A percentile compares a stretch with the other conserved stretches of the same genome.
Conservation (phyloP, 2,797 vertebrate species). For the Mormyrus proboscirostris region DNA sequence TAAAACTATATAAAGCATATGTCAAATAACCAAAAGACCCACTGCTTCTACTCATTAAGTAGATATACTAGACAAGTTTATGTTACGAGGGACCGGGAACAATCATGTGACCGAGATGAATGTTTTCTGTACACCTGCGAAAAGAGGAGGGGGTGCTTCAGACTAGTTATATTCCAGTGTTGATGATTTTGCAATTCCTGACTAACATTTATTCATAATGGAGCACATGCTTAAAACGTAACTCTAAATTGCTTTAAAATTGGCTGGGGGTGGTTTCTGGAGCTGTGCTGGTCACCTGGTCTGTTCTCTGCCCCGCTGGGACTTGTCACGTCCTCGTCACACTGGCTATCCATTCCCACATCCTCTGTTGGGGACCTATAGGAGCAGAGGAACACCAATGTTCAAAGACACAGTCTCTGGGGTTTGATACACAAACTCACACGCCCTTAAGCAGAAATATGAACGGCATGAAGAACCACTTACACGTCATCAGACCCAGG, state of each 20-base stretch:
- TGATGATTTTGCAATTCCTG: background rate
- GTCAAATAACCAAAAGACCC: background rate
- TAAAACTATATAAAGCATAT: background rate
- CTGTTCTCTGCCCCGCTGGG: slow-evolving; percentile 62
- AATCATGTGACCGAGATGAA: background rate
- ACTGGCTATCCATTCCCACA: slow-evolving; percentile 64
- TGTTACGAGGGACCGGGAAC: background rate
- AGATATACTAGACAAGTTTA: background rate
- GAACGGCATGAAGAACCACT: background rate
- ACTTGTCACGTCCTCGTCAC: slow-evolving; percentile 53
- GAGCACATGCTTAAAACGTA: background rate
- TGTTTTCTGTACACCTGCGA: background rate
- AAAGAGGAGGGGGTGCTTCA: background rate
- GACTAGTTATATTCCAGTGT: background rate
- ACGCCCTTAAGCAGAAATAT: background rate
- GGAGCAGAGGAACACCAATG: slow-evolving; percentile 13
- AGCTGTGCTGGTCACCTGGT: slow-evolving; percentile 61
- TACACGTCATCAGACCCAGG: background rate
- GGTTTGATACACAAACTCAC: background rate
- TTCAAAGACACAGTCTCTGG: background rate
- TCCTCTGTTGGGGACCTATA: slow-evolving; percentile 55
- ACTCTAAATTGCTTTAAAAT: background rate
- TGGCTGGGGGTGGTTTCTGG: background rate
- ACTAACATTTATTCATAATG: background rate
- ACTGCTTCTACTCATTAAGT: background rate